Evolutionary conservation across 1,140 invertebrate species (phyloP).

Genomic region (Andricus grossulariae): DNA sequence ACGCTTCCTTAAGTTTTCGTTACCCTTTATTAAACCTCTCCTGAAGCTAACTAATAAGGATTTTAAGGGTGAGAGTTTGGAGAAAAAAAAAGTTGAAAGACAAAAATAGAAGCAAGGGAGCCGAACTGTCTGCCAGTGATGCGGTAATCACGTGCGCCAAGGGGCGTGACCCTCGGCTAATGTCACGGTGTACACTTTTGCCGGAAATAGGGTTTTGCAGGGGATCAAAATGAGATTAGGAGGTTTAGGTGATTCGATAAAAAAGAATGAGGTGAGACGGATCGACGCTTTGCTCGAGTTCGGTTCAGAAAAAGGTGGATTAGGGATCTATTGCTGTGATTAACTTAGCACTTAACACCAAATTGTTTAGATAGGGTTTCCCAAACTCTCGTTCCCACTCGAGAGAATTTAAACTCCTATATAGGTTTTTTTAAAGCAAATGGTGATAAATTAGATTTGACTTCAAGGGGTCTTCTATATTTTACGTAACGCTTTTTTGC

Average conservation of each 20-base stretch:
- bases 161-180: slow-evolving; percentile 29
- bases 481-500: too few relatives aligned
- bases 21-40: slow-evolving; percentile 22
- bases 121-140: not conserved
- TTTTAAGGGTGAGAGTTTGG: slow-evolving; percentile 1
- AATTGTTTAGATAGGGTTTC: too few relatives aligned
- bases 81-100: slow-evolving; percentile 35
- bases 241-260: slow-evolving; percentile 32
- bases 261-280: slow-evolving; percentile 35
- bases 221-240: slow-evolving; percentile 32
- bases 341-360: too few relatives aligned
- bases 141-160: slow-evolving; percentile 23
- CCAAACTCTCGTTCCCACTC: too few relatives aligned
- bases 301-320: slow-evolving; percentile 27
- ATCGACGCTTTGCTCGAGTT: slow-evolving; percentile 20
- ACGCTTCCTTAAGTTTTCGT: slow-evolving; percentile 23
- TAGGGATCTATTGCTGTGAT: not conserved
- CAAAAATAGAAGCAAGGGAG: slow-evolving; percentile 6
- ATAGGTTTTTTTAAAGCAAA: too few relatives aligned
- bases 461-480: too few relatives aligned
- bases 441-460: too few relatives aligned
- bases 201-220: slow-evolving; percentile 48
- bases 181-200: slow-evolving; percentile 3
- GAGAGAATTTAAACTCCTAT: too few relatives aligned
- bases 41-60: slow-evolving; percentile 20